Evolutionary conservation across 2,888 invertebrate species (phyloP).

Genomic region (Eupithecia dodoneata): DNA sequence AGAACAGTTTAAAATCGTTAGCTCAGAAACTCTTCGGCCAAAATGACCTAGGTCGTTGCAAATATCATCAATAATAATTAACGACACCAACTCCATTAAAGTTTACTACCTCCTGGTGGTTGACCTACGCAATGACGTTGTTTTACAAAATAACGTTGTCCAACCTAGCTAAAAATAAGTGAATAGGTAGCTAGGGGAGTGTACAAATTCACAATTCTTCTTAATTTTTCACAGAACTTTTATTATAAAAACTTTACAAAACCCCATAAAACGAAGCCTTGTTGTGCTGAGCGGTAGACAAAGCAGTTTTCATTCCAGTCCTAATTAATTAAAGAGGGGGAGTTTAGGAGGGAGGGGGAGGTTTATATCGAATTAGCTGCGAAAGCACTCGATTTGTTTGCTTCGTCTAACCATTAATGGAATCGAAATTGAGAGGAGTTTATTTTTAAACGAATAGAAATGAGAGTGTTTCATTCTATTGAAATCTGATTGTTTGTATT

Average conservation of each 20-base stretch:
- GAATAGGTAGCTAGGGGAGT: not conserved
- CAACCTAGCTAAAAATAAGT: not conserved
- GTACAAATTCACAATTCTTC: not conserved
- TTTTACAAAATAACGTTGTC: not conserved
- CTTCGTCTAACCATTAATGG: slow-evolving; percentile 52
- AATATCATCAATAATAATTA: not conserved
- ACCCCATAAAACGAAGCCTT: slow-evolving; percentile 15
- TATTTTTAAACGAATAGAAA: not conserved
- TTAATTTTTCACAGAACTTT: not conserved
- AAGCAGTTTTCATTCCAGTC: slow-evolving; percentile 52
- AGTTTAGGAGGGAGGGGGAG: slow-evolving; percentile 25
- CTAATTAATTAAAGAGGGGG: slow-evolving; percentile 56
- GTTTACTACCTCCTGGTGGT: not conserved
- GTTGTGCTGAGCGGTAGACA: slow-evolving; percentile 43
- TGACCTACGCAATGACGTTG: not conserved
- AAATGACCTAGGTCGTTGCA: not conserved
- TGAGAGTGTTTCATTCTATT: not conserved
- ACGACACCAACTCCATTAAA: not conserved
- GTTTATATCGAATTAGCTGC: slow-evolving; percentile 56
- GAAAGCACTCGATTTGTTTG: slow-evolving; percentile 56
- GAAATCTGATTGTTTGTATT: not conserved
- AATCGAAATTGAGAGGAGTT: slow-evolving; percentile 38
- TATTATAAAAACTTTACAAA: slow-evolving; percentile 2
- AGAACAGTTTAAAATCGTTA: not conserved
- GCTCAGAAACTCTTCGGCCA: not conserved